phyloP scores from a whole-genome alignment of 2,888 invertebrate species.

The Euzophera pinguis region DNA sequence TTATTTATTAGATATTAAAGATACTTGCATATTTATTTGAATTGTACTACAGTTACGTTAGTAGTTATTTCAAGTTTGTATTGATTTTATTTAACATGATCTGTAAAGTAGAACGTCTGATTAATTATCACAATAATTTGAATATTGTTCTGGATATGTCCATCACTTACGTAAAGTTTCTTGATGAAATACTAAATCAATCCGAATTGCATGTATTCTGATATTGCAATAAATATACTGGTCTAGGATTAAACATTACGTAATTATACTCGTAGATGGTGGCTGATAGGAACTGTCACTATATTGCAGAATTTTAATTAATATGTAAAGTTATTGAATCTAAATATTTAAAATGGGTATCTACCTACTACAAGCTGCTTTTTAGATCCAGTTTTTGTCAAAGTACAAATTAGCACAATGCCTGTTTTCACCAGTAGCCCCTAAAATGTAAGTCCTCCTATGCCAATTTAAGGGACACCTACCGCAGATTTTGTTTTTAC shows the following conservation, averaged over 20 bases:
- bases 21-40: no score
- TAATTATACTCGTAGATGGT: constrained; percentile 3
- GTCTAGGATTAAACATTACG: constrained; percentile 4
- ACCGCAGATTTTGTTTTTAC: no score
- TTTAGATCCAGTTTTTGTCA: no score
- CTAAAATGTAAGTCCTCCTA: no score
- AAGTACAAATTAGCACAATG: no score
- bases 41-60: no score
- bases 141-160: constrained; percentile 9
- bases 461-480: no score
- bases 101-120: not conserved
- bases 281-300: constrained; percentile 3
- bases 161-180: constrained; percentile 4
- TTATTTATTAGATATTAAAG: no score
- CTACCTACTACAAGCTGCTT: no score
- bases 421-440: no score
- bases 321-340: not conserved
- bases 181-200: constrained; percentile 8
- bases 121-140: constrained; percentile 5
- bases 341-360: not conserved
- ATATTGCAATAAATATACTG: constrained; percentile 10
- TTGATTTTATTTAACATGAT: not conserved
- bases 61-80: not conserved
- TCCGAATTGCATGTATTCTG: constrained; percentile 4
- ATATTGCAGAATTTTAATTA: not conserved